Evolutionary conservation across 2,113 vertebrate species (phyloP), one percentile per base, ranked within the genome.

Genomic region (Nesoenas mayeri): DNA sequence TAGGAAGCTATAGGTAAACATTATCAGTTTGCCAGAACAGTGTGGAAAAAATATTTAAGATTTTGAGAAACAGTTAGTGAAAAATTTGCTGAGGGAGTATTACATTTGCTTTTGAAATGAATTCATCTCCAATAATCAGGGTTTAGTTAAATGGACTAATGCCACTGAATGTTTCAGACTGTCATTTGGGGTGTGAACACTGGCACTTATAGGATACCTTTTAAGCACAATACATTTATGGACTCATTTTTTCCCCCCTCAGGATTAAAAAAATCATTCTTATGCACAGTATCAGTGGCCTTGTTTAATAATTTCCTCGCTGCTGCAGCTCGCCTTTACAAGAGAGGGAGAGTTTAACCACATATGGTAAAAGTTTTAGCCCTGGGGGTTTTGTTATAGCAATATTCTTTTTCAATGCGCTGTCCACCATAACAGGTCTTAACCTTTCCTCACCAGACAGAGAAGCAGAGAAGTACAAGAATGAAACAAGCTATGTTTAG

Each of bases 401-500:
- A 71, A 29, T 83, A 94, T 92, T 96, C 95, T 84, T 79, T 58
- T 80, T 62, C 87, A 87, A 3, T 92, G 86, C 88, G 87, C 93
- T 88, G 56, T 96, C 96, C 87, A 88, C 89, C 69, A 79, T 71
- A 79, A 79, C 4, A 5, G 93, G 79, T 97, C 94, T 97, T 96
- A 97, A 97, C 95, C 88, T 96, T 97, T 97, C 88, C 64, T 65
- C 38, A 18, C 44, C 2, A 88, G 95, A 93, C 56, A 88, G 94
- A 94, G 89, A 97, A 91, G 64, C 75, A 95, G 97, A 96, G 93
- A 91, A 82, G 84, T 83, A 95, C 91, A 85, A 93, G 97, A 97
- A 94, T 12, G 83, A 97, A 97, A 87, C 85, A 94, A 97, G 88
- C 96, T 96, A 96, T 95, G 96, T 97, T 97, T 96, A 97, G 97